A percentile compares a stretch with the other conserved stretches of the same genome.
Conservation (phyloP, 2,113 vertebrate genomes). For the Chelonoidis abingdonii region DNA sequence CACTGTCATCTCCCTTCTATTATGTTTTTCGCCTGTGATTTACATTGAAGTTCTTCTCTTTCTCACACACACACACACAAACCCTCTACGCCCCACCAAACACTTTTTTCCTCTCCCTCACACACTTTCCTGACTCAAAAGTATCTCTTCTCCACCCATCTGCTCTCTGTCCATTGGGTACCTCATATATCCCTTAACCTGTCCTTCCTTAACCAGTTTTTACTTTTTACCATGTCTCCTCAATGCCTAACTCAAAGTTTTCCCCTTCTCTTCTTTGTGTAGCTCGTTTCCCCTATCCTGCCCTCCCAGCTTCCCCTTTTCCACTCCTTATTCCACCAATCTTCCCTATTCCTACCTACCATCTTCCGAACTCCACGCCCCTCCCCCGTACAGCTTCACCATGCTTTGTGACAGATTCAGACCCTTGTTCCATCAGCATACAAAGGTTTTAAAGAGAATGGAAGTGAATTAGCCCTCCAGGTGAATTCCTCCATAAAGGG, state of each 20-base stretch:
- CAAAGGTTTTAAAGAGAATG: background rate
- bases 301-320: background rate
- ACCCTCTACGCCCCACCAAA: accelerated
- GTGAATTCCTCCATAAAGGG: background rate
- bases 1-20: background rate
- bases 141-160: background rate
- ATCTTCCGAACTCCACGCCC: background rate
- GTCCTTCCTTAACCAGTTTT: background rate
- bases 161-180: background rate
- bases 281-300: background rate
- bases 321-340: background rate
- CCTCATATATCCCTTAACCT: background rate
- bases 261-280: background rate
- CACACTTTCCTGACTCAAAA: background rate
- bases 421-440: background rate
- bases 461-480: background rate
- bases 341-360: background rate
- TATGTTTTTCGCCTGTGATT: background rate
- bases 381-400: background rate
- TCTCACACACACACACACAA: background rate
- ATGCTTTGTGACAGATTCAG: background rate
- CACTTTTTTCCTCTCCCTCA: background rate
- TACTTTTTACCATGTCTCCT: background rate
- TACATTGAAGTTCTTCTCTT: background rate
- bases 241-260: accelerated